Evolutionary conservation across 1,140 invertebrate genomes (phyloP), one percentile per base, ranked within the genome.

Genomic region (Monomorium pharaonis): DNA sequence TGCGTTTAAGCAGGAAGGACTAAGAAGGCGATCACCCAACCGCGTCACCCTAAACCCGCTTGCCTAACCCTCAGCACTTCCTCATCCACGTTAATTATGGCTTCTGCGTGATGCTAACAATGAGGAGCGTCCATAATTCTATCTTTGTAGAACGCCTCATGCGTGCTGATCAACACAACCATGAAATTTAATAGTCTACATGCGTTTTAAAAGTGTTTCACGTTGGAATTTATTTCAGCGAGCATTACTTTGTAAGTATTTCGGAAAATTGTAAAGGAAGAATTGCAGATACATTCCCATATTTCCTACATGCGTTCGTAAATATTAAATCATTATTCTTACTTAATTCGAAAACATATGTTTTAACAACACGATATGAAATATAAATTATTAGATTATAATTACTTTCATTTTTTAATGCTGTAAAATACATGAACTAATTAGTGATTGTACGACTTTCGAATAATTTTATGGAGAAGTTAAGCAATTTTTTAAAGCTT

Each of bases 141-240:
- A 87, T 80, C 67, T 89, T 80, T 80, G 33, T 12, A 27, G 21
- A 54, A 10, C 69, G 56, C 63, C 69, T 77, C 70, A 54, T 63
- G 69, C 70, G 51, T 44, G 76, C 56, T 89, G 67, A 89, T 88
- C 58, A 89, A 77, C 76, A 72, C 56, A 89, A 74, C 84, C 88
- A 74, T 88, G 84, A 89, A 89, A 89, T 89, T 89, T 89, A 89
- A 89, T 89, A 86, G 75, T 86, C 77, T 47, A 78, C 77, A 65
- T 37, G 51, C 33, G 30, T 74, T 24, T 74, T 30, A 84, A 81
- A 88, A 89, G 84, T 88, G 63, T 86, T 86, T 86, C 87, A 77
- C 27, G 24, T 60, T 54, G 69, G 33, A n/a, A 58, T 75, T n/a
- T 9, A 7, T 18, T 47, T 2, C 27, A 76, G 54, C 12, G 7